Evolutionary conservation across 2,113 vertebrate genomes (phyloP).

Genomic region (Indicator maculatus): DNA sequence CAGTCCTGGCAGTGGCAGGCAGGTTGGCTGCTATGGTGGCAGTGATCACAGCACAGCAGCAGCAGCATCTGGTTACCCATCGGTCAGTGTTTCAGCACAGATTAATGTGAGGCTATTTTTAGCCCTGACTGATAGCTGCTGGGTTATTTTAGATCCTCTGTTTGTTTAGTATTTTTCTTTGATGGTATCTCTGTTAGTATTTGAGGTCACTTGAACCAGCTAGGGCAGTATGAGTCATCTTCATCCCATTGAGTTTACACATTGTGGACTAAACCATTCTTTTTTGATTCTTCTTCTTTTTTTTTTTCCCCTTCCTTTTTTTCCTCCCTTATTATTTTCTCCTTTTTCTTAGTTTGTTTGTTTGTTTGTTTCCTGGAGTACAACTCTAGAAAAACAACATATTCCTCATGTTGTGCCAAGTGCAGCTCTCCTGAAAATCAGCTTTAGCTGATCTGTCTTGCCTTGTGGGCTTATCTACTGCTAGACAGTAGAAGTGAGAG

Average conservation of each 20-base stretch:
- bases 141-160: slow-evolving; percentile 24
- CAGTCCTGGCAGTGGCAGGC: background rate
- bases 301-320: background rate
- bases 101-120: slow-evolving; percentile 25
- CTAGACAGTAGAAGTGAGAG: background rate
- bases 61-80: slow-evolving; percentile 28
- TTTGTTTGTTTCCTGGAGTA: background rate
- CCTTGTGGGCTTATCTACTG: background rate
- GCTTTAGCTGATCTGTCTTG: slow-evolving; percentile 9
- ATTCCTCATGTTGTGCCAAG: background rate
- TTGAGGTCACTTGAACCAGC: slow-evolving; percentile 16
- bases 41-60: background rate
- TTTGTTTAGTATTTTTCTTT: slow-evolving; percentile 32
- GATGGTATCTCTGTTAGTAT: slow-evolving; percentile 14
- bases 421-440: background rate
- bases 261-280: background rate
- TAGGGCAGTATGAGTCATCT: background rate
- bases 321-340: too few relatives aligned
- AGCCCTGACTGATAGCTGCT: slow-evolving; percentile 1
- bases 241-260: background rate
- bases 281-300: background rate
- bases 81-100: slow-evolving; percentile 9
- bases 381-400: background rate
- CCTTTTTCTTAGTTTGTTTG: background rate
- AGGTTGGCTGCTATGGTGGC: background rate